Base-by-base conservation (phyloP, 1,140 invertebrate species). In the Panulirus ornatus region DNA sequence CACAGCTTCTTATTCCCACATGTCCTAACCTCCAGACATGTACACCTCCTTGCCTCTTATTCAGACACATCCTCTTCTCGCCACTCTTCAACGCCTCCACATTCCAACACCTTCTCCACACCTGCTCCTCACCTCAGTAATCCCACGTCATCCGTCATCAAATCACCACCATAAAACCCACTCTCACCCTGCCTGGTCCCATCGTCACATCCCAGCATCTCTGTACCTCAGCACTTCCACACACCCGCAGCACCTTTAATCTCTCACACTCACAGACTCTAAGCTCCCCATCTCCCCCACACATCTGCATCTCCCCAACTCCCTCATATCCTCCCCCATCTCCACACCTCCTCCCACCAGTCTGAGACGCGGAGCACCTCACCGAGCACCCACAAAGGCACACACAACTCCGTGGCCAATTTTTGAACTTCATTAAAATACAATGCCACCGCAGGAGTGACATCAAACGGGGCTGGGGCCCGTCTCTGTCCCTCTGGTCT, bases 341-440 rank as follows among this genome's bases (percentile, higher is more conserved):
- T 2, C 36, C n/a, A 34, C 51, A n/a, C 22, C 51, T 27, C 36
- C 79, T 6, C 51, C 22, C 40, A 30, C 42, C 11, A 6, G 36
- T 44, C 51, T n/a, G n/a, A 44, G 22, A 51, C 70, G 30, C 2
- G 11, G 16, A 27, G 16, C 70, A 11, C 11, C 27, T 8, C 1
- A 30, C 36, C 27, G 34, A 2, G 19, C 30, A 14, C 36, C 34
- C 47, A 47, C 73, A 75, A 58, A 58, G 51, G 30, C 54, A 34
- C 34, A 40, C 76, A 88, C 58, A 81, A 82, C 58, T 47, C 87
- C 87, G 87, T 88, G n/a, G 36, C 87, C 78, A 88, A 88, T 88
- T 47, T 88, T 54, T 82, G 87, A 88, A 82, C 76, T 88, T 88
- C 87, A 88, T 88, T 88, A 82, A 71, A 88, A 82, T 73, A 88